phyloP scores from a whole-genome alignment of 2,113 vertebrate genomes.

The Rousettus leschenaultii region DNA sequence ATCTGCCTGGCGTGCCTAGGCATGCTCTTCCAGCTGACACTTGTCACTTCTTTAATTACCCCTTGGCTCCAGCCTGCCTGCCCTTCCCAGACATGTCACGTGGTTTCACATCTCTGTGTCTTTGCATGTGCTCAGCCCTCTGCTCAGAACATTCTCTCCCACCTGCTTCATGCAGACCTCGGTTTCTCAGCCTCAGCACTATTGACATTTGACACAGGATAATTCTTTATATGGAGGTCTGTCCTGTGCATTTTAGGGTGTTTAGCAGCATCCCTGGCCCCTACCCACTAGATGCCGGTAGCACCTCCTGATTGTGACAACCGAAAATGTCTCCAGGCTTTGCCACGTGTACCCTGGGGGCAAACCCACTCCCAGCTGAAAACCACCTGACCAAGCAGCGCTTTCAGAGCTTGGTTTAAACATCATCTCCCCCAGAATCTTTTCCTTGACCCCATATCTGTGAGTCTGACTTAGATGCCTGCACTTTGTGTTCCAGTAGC shows the following conservation, averaged over 20 bases:
- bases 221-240: background rate
- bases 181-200: background rate
- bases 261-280: background rate
- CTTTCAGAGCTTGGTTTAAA: background rate
- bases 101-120: background rate
- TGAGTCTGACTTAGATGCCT: background rate
- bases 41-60: rapidly evolving
- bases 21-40: background rate
- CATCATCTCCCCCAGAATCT: background rate
- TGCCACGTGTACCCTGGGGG: background rate
- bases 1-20: background rate
- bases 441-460: background rate
- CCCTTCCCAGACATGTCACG: background rate
- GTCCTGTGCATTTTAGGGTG: background rate
- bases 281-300: background rate
- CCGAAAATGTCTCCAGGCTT: background rate
- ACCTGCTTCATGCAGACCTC: background rate
- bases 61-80: rapidly evolving
- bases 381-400: background rate
- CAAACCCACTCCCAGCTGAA: background rate
- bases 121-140: rapidly evolving
- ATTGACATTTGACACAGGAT: background rate
- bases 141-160: background rate
- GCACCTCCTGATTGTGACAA: background rate
- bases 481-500: background rate